Evolutionary conservation across 2,888 invertebrate genomes (phyloP).

Genomic region (Andricus quercusramuli): DNA sequence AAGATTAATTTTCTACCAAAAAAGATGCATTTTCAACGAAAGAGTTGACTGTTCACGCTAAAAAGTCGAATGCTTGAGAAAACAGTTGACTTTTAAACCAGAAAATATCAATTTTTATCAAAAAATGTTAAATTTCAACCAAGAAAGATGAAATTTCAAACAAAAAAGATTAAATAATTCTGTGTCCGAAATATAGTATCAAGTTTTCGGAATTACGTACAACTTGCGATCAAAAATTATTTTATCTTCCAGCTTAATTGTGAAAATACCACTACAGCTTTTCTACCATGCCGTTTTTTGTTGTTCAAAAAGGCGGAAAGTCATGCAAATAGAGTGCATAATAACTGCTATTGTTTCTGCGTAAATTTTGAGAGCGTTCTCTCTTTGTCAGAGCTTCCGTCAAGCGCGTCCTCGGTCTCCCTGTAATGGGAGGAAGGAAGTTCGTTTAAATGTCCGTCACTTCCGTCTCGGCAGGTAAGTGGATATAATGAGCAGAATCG

Average conservation of each 20-base stretch:
- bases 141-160: too few species aligned
- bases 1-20: too few species aligned
- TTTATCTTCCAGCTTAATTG: too few species aligned
- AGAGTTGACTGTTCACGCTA: too few species aligned
- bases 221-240: neutral
- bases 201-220: neutral
- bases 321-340: neutral
- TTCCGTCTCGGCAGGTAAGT: neutral
- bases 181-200: neutral
- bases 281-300: neutral
- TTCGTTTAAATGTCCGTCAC: neutral
- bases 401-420: neutral
- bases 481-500: neutral
- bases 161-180: too few species aligned
- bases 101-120: too few species aligned
- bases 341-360: neutral
- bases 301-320: neutral
- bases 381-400: neutral
- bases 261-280: too few species aligned
- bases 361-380: neutral
- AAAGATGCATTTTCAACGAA: too few species aligned
- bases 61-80: too few species aligned
- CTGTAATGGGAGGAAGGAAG: neutral
- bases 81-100: too few species aligned
- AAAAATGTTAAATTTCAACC: too few species aligned